Evolutionary conservation across 2,888 invertebrate genomes (phyloP).

Genomic region (Drosophila lutescens): DNA sequence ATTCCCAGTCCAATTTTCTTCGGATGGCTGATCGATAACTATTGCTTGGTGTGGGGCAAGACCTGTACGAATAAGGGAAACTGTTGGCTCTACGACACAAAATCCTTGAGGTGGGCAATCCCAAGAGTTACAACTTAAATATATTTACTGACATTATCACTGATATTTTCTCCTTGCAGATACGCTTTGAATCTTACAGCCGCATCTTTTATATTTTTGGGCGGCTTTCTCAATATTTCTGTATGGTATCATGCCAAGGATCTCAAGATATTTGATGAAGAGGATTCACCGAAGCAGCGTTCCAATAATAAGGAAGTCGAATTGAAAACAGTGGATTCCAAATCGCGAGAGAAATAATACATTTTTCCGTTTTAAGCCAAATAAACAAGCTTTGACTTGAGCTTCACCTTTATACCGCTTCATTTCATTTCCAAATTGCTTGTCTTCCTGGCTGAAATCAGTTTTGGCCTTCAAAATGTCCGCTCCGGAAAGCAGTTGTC

Average conservation of each 20-base stretch:
- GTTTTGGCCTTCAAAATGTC: conserved; percentile 36
- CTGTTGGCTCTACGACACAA: conserved; percentile 90
- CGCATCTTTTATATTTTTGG: conserved; percentile 87
- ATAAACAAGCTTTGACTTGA: conserved; percentile 7
- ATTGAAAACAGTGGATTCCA: conserved; percentile 1
- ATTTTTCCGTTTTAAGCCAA: background rate
- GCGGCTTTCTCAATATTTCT: conserved; percentile 87
- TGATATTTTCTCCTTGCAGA: conserved; percentile 38
- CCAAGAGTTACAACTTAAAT: accelerated
- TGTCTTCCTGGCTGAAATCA: background rate
- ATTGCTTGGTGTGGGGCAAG: conserved; percentile 90
- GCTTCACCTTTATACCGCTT: background rate
- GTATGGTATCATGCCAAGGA: conserved; percentile 88
- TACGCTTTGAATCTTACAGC: conserved; percentile 87
- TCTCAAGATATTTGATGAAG: conserved; percentile 88
- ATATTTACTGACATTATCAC: background rate
- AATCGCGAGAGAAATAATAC: background rate
- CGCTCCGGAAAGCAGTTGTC: conserved; percentile 48
- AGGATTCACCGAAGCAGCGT: conserved; percentile 54
- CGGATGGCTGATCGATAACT: conserved; percentile 87
- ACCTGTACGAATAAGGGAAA: conserved; percentile 88
- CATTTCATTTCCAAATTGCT: conserved; percentile 1
- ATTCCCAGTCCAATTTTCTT: conserved; percentile 90
- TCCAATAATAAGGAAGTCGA: conserved; percentile 8
- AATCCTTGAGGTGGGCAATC: conserved; percentile 84